These are phyloP conservation scores for Octonoba sinensis DNA, from an alignment of 2,888 invertebrate genomes.

Conservation along the genomic window DNA sequence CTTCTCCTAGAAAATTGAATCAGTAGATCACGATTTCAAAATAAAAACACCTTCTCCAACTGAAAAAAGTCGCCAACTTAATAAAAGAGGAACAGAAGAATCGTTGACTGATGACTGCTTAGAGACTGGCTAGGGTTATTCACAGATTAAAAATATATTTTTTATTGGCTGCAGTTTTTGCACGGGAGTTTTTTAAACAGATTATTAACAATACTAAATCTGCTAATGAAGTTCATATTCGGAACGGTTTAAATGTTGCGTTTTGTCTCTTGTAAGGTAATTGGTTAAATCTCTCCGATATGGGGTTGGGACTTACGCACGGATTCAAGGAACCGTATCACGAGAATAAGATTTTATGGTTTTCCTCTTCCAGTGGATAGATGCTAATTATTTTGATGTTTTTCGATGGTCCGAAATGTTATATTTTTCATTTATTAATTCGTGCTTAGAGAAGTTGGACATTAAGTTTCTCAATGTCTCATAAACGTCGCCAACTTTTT, in stretches of 20 bases:
- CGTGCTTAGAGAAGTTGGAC: too few species aligned
- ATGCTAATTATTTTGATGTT: too few species aligned
- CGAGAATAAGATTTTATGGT: too few species aligned
- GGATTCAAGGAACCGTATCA: too few species aligned
- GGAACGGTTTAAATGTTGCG: too few species aligned
- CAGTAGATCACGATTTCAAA: constrained; percentile 19
- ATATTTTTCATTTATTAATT: too few species aligned
- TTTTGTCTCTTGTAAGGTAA: constrained; percentile 3
- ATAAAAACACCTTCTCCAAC: neutral
- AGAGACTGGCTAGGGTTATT: too few species aligned
- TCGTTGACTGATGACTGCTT: neutral
- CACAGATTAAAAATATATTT: neutral
- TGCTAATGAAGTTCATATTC: constrained; percentile 1
- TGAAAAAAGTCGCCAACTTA: neutral
- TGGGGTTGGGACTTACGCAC: too few species aligned
- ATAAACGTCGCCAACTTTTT: too few species aligned
- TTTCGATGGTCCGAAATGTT: too few species aligned
- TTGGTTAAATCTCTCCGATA: neutral
- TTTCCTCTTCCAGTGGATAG: too few species aligned
- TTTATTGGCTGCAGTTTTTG: neutral
- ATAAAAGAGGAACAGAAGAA: neutral
- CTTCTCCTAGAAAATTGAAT: constrained; percentile 20
- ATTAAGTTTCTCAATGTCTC: too few species aligned
- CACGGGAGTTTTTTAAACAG: neutral
- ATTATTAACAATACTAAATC: constrained; percentile 1